Evolutionary conservation across 1,140 invertebrate species (phyloP), one percentile per base, ranked within the genome.

Genomic region (Lutraria rhynchaena): DNA sequence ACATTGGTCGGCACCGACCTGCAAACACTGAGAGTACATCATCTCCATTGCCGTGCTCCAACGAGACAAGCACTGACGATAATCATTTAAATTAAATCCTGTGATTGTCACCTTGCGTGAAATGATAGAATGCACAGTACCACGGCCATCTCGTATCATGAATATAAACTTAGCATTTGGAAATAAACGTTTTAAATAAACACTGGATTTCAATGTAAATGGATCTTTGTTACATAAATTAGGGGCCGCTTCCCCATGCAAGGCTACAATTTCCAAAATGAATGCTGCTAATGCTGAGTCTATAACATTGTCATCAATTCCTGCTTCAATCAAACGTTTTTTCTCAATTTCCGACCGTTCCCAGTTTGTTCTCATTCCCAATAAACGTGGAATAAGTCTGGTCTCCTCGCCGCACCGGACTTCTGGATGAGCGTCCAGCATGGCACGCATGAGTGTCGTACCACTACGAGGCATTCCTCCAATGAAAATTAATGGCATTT

Each of bases 151-250:
- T 84, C 99, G 95, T 63, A 99, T 95, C 97, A 99, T 99, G 91
- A 99, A 97, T 86, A 99, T 94, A 93, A 99, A 99, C 93, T 99
- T 99, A 44, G 98, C 92, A 84, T 95, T 94, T 9, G 95, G 95
- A 88, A 96, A 96, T 57, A 92, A 94, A 83, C 85, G 99, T 97
- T 90, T 99, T 15, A 92, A 81, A 81, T 90, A 99, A 94, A 65
- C 96, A 46, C 95, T 91, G 85, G 95, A 96, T 73, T 96, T 96
- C 86, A 98, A 96, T 93, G 98, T 98, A 93, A 99, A 99, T 22
- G 99, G 99, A 94, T 99, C 99, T 93, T 99, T 99, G 94, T 99
- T 99, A 93, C 99, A 99, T 67, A 99, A 94, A 33, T 97, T 93
- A 33, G 88, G 87, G 0, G 99, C 98, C 17, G 97, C 96, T 86